These are phyloP conservation scores for Zoanthus solanderi DNA, from an alignment of 92 coral and sea anemone genomes.

Conservation along the genomic window DNA sequence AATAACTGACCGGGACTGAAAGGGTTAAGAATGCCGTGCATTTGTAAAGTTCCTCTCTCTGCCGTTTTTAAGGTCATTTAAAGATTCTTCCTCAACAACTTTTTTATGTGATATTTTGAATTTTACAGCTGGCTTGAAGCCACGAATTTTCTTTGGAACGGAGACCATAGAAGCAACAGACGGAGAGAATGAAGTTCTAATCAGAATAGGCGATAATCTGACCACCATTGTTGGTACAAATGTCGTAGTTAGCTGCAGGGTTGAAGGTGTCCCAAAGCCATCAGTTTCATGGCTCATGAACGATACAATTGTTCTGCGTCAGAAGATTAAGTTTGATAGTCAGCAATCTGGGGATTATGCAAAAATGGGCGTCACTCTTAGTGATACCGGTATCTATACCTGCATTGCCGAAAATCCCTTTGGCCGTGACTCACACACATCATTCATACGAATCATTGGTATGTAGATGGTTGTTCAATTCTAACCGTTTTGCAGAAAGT, in stretches of 20 bases:
- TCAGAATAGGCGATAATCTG: constrained; percentile 81
- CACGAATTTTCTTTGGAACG: constrained; percentile 60
- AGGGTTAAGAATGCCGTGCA: too few species aligned
- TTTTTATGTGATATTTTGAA: not conserved
- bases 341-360: constrained; percentile 57
- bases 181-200: constrained; percentile 84
- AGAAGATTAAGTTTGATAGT: constrained; percentile 38
- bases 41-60: too few species aligned
- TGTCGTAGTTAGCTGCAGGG: constrained; percentile 75
- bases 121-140: constrained; percentile 64
- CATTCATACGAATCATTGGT: constrained; percentile 78
- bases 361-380: constrained; percentile 67
- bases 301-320: constrained; percentile 52
- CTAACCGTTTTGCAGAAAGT: not conserved
- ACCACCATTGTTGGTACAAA: constrained; percentile 90
- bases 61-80: too few species aligned
- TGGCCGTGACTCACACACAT: constrained; percentile 73
- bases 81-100: too few species aligned
- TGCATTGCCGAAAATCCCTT: constrained; percentile 84
- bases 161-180: constrained; percentile 69
- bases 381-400: constrained; percentile 80
- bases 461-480: constrained; percentile 15
- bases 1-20: too few species aligned
- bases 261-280: constrained; percentile 81
- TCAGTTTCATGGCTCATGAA: constrained; percentile 77